Evolutionary conservation across 2,113 vertebrate species (phyloP).

Genomic region (Rhinogobius similis): DNA sequence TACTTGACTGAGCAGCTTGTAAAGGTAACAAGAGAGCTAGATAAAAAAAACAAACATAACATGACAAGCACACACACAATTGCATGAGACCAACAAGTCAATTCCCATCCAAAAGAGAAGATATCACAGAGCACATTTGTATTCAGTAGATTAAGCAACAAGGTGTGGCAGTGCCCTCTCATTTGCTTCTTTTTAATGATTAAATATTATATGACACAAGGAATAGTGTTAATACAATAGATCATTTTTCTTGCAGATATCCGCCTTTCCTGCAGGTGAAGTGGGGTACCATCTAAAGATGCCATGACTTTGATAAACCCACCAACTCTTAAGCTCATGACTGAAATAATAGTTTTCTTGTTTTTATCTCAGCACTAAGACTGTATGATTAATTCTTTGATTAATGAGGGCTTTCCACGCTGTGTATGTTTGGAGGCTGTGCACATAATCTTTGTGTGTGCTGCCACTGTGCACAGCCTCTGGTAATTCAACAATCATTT

Average conservation of each 20-base stretch:
- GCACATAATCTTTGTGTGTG: constrained; percentile 30
- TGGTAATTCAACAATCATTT: constrained; percentile 50
- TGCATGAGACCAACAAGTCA: constrained; percentile 47
- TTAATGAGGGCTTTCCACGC: constrained; percentile 44
- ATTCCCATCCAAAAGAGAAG: constrained; percentile 33
- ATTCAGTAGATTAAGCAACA: constrained; percentile 15
- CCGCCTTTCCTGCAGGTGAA: background rate
- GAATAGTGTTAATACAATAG: background rate
- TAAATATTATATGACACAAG: background rate
- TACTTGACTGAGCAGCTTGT: no score
- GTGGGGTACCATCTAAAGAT: background rate
- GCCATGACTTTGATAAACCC: background rate
- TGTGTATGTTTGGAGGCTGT: constrained; percentile 12
- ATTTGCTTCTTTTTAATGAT: constrained; percentile 9
- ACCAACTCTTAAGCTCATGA: background rate
- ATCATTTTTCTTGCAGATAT: background rate
- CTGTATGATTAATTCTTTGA: constrained; percentile 43
- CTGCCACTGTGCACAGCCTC: constrained; percentile 36
- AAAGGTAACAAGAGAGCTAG: constrained; percentile 25
- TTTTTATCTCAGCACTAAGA: constrained; percentile 39
- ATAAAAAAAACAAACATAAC: constrained; percentile 24
- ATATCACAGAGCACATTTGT: constrained; percentile 8
- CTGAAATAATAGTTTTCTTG: constrained; percentile 12
- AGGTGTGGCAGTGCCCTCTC: background rate
- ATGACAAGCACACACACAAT: constrained; percentile 26